A percentile compares a stretch with the other conserved stretches of the same genome.
phyloP scores from a whole-genome alignment of 2,888 invertebrate genomes.

The Yponomeuta plumbellus region DNA sequence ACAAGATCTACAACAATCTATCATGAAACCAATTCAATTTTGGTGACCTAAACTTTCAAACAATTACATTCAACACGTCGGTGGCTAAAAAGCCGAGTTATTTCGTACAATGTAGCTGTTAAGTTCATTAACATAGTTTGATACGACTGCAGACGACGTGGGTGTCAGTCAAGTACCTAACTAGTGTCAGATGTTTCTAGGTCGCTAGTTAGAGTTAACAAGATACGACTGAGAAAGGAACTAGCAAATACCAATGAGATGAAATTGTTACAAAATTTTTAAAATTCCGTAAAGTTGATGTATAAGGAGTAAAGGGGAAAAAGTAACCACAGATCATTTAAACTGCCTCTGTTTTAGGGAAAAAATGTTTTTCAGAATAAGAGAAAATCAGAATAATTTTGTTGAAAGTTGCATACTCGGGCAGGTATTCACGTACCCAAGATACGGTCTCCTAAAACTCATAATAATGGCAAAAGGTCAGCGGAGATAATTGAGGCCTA shows the following conservation, averaged over 20 bases:
- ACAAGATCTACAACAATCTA: neutral
- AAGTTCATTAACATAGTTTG: neutral
- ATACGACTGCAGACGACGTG: neutral
- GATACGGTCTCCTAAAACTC: too few species aligned
- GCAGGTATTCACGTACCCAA: too few species aligned
- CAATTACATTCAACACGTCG: neutral
- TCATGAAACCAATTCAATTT: neutral
- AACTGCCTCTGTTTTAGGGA: too few species aligned
- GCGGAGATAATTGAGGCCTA: too few species aligned
- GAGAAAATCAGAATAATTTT: too few species aligned
- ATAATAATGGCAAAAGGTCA: too few species aligned
- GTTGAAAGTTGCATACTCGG: too few species aligned
- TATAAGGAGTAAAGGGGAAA: too few species aligned
- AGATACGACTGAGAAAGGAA: neutral
- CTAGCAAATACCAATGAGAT: neutral
- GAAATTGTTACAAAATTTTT: neutral
- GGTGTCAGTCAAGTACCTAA: neutral
- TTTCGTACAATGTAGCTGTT: neutral
- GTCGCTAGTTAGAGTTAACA: neutral
- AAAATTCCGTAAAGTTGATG: too few species aligned
- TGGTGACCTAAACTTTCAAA: neutral
- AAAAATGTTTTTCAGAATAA: too few species aligned
- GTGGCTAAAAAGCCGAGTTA: neutral
- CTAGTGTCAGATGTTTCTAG: neutral
- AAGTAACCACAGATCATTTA: too few species aligned